Conservation (phyloP, 2,113 vertebrate genomes). For the Saguinus midas region DNA sequence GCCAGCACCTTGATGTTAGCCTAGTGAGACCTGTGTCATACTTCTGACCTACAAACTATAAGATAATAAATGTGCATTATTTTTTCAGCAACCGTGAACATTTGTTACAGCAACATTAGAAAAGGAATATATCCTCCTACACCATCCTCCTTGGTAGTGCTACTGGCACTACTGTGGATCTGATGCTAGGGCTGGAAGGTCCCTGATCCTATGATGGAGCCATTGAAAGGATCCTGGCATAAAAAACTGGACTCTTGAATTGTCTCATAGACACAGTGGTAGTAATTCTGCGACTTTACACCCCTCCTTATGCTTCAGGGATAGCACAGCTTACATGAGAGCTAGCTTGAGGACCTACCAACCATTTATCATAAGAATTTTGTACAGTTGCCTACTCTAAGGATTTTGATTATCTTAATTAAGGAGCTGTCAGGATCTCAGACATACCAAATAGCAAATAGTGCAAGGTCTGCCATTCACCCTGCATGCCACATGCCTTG, state of each 20-base stretch:
- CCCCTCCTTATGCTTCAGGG: not conserved
- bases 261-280: not conserved
- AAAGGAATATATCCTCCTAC: not conserved
- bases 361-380: not conserved
- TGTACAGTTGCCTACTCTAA: not conserved
- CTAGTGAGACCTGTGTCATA: not conserved
- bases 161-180: not conserved
- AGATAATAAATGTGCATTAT: not conserved
- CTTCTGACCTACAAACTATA: not conserved
- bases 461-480: not conserved
- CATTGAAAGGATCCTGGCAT: not conserved
- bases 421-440: not conserved
- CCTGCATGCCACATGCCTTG: no score
- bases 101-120: not conserved
- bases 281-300: not conserved
- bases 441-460: not conserved
- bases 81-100: not conserved
- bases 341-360: not conserved
- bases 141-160: not conserved
- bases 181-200: not conserved
- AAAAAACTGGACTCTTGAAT: not conserved
- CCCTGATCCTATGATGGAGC: not conserved
- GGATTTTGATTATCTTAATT: not conserved
- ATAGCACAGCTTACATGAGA: no score
- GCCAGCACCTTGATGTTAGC: not conserved